Percentiles rank a stretch among this genome's conserved stretches.
Conservation (phyloP, 2,797 vertebrate species). For the Channa striata region DNA sequence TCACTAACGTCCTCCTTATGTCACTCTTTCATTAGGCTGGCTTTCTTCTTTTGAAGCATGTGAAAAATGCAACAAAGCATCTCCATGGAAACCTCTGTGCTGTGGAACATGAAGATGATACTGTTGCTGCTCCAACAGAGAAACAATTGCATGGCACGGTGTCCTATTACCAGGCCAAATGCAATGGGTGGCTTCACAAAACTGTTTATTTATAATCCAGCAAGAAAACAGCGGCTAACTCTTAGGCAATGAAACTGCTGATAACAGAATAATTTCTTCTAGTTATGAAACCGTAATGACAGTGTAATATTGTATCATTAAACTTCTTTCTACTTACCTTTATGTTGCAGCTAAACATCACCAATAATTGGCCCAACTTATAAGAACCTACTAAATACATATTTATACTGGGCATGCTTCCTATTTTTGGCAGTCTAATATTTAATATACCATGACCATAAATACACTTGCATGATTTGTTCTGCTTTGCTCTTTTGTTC, state of each 20-base stretch:
- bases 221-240: background rate
- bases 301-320: background rate
- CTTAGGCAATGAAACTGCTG: background rate
- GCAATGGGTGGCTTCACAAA: slow-evolving; percentile 9
- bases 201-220: background rate
- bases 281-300: background rate
- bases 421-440: background rate
- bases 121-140: slow-evolving; percentile 44
- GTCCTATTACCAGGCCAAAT: slow-evolving; percentile 33
- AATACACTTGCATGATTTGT: background rate
- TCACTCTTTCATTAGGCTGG: background rate
- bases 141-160: slow-evolving; percentile 23
- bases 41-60: slow-evolving; percentile 10
- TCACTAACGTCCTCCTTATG: background rate
- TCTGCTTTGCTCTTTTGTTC: background rate
- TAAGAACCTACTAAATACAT: background rate
- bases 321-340: background rate
- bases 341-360: background rate
- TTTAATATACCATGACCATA: slow-evolving; percentile 21
- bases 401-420: background rate
- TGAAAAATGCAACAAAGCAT: slow-evolving; percentile 50
- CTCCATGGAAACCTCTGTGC: slow-evolving; percentile 58
- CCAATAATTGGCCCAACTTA: background rate
- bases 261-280: background rate
- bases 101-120: slow-evolving; percentile 54